A percentile compares a stretch with the other conserved stretches of the same genome.
phyloP scores from a whole-genome alignment of 1,140 invertebrate genomes.

The Psilanteris sp. region DNA sequence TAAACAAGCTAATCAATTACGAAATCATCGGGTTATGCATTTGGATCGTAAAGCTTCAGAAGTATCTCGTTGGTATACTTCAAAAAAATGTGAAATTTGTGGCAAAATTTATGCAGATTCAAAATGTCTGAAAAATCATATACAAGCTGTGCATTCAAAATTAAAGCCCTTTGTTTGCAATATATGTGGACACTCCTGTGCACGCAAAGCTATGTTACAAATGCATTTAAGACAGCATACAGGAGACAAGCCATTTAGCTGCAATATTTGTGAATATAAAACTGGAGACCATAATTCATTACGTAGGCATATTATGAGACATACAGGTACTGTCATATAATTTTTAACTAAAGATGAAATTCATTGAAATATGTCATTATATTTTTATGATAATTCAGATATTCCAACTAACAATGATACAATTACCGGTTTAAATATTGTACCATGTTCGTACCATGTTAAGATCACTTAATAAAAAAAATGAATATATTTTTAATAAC shows the following conservation, averaged over 20 bases:
- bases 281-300: constrained; percentile 87
- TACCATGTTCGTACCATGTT: too few species aligned
- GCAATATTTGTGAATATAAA: constrained; percentile 85
- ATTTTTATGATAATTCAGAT: too few species aligned
- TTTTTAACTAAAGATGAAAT: too few species aligned
- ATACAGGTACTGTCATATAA: constrained; percentile 87
- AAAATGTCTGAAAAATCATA: constrained; percentile 88
- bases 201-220: constrained; percentile 85
- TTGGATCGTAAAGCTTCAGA: constrained; percentile 76
- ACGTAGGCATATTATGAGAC: constrained; percentile 86
- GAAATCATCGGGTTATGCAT: constrained; percentile 83
- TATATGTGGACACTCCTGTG: constrained; percentile 87
- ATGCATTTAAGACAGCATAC: constrained; percentile 86
- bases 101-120: constrained; percentile 85
- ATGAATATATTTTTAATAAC: too few species aligned
- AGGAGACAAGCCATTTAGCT: constrained; percentile 88
- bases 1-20: constrained; percentile 83
- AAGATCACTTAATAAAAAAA: too few species aligned
- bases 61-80: constrained; percentile 81
- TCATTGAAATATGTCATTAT: too few species aligned
- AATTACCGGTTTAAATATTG: too few species aligned
- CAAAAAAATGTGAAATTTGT: constrained; percentile 85
- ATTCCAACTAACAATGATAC: too few species aligned
- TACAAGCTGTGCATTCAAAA: constrained; percentile 88
- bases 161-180: constrained; percentile 88